These are phyloP conservation scores for Myopa tessellatipennis DNA, from an alignment of 2,888 invertebrate species.

Conservation along the genomic window DNA sequence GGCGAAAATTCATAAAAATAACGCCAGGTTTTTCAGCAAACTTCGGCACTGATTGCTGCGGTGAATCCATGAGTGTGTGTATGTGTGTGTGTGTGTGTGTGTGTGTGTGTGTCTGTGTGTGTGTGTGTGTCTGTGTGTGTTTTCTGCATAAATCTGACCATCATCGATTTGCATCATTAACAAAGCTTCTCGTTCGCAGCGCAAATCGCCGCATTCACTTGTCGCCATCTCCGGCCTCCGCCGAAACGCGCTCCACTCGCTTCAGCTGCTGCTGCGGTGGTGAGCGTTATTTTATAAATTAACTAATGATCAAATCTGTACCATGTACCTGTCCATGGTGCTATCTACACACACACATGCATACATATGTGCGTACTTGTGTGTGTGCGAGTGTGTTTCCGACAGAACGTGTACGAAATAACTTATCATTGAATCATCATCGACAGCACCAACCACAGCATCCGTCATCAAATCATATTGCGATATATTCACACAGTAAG, in stretches of 20 bases:
- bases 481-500: not conserved
- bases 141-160: not conserved
- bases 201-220: not conserved
- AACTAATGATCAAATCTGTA: constrained; percentile 1
- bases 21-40: not conserved
- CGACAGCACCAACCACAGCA: constrained; percentile 21
- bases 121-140: not conserved
- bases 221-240: not conserved
- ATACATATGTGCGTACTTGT: not conserved
- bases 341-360: not conserved
- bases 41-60: not conserved
- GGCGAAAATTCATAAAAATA: constrained; percentile 8
- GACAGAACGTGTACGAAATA: constrained; percentile 22
- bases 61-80: not conserved
- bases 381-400: not conserved
- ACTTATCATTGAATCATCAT: constrained; percentile 33
- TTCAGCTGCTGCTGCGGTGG: not conserved
- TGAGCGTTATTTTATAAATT: constrained; percentile 1
- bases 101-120: not conserved
- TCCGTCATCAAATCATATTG: constrained; percentile 30
- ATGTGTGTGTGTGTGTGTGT: not conserved
- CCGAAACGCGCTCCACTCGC: not conserved
- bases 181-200: not conserved
- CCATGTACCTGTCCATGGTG: too few species aligned
- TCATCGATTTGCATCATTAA: constrained; percentile 4